Evolutionary conservation across 2,888 invertebrate species (phyloP).

Genomic region (Pyrocoelia pectoralis): DNA sequence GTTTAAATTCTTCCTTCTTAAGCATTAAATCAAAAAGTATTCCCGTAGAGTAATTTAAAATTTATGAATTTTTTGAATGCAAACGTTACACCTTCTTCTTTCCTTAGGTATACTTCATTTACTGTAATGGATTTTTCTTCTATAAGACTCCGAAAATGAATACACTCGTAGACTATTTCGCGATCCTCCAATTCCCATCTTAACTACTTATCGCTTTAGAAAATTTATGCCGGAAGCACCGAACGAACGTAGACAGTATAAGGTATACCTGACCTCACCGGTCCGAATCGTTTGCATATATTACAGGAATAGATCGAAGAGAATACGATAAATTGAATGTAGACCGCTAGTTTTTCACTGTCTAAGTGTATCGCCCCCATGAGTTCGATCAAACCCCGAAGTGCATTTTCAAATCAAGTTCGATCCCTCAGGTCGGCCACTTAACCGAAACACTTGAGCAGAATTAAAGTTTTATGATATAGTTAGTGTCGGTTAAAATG

Average conservation of each 20-base stretch:
- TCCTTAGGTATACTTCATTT: too few relatives aligned
- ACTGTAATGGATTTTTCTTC: too few relatives aligned
- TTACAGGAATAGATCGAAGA: constrained; percentile 52
- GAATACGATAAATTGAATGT: constrained; percentile 56
- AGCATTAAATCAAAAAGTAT: neutral
- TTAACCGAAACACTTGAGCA: constrained; percentile 37
- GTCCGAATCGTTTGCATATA: constrained; percentile 53
- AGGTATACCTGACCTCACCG: constrained; percentile 51
- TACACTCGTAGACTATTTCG: neutral
- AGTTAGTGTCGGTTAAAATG: neutral
- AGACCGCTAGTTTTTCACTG: constrained; percentile 57
- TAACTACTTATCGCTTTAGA: constrained; percentile 28
- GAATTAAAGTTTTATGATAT: constrained; percentile 24
- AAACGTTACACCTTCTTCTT: too few relatives aligned
- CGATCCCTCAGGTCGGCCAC: constrained; percentile 41
- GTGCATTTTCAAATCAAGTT: constrained; percentile 55
- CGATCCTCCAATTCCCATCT: constrained; percentile 2
- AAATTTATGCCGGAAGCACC: constrained; percentile 29
- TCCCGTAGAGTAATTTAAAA: constrained; percentile 13
- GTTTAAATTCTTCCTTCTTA: constrained; percentile 2
- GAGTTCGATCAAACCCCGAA: constrained; percentile 52
- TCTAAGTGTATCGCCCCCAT: constrained; percentile 53
- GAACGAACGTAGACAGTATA: constrained; percentile 43
- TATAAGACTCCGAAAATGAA: neutral
- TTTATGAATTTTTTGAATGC: neutral